Conservation (phyloP, 2,888 invertebrate genomes). For the Sialis lutaria region DNA sequence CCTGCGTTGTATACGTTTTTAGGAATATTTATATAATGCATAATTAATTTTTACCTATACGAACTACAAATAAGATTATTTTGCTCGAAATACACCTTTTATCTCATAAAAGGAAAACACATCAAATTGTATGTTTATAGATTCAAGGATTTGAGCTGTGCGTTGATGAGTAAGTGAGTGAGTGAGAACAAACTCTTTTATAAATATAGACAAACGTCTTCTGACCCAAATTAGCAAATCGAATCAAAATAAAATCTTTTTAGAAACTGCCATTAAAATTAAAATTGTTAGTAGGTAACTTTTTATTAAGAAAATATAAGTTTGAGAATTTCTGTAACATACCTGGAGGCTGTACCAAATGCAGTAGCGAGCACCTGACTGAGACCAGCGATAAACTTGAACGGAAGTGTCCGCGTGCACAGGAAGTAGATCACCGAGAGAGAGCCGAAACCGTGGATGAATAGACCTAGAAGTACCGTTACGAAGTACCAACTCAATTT, state of each 20-base stretch:
- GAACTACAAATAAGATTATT: no score
- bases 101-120: no score
- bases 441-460: slow-evolving; percentile 81
- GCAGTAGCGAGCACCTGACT: slow-evolving; percentile 88
- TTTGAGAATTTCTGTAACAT: slow-evolving; percentile 8
- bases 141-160: no score
- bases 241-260: neutral
- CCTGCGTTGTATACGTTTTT: no score
- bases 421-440: slow-evolving; percentile 75
- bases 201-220: no score
- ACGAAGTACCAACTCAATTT: slow-evolving; percentile 85
- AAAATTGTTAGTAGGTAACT: neutral
- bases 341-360: slow-evolving; percentile 89
- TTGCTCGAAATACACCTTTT: no score
- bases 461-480: slow-evolving; percentile 81
- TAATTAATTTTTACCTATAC: no score
- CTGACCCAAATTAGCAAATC: neutral
- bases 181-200: no score
- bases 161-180: no score
- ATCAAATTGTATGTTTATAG: no score
- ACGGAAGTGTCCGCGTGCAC: slow-evolving; percentile 66
- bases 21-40: no score
- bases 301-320: neutral
- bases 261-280: neutral
- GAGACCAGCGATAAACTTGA: slow-evolving; percentile 63